Evolutionary conservation across 2,888 invertebrate genomes (phyloP), one percentile per base, ranked within the genome.

Genomic region (Microplitis manilae): DNA sequence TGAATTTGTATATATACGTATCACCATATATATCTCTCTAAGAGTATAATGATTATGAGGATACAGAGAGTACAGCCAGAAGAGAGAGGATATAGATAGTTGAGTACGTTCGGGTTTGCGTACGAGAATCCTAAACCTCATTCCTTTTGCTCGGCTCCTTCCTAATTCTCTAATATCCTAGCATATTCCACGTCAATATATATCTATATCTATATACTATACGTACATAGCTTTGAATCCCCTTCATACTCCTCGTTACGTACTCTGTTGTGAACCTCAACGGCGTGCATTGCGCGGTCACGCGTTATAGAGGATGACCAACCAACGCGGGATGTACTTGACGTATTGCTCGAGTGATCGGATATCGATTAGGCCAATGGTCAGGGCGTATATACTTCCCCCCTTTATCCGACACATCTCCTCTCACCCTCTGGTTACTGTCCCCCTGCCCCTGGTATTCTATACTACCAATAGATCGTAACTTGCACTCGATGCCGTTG

Each of bases 331-430:
- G 87, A 86, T 87, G 87, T 86, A 87, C 85, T 87, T 88, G 87
- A 88, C 87, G 88, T 87, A 88, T 88, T 84, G 86, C 84, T 84
- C 84, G 85, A 87, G 85, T 85, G 86, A 88, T 88, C 87, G 87
- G 84, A 87, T 88, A 88, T 88, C 87, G 87, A 88, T 88, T 88
- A 88, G 85, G 81, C 83, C 80, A 81, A 81, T 81, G 81, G 79
- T 78, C 67, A 50, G 60, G 61, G 61, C 38, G 67, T 30, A 30
- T 73, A 67, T 50, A 50, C 50, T 50, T 50, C 50, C 50, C 50
- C 73, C 50, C 73, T 39, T n/a, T 71, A 69, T 73, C 67, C 68
- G 65, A 62, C 67, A 68, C 68, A 65, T 68, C 50, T 13, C 6
- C 13, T 50, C 8, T 13, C 50, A 13, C 50, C 50, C 50, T 50